Percentiles rank a stretch among this genome's conserved stretches.
Conservation (phyloP, 2,888 invertebrate genomes). For the Patella ulyssiponensis region DNA sequence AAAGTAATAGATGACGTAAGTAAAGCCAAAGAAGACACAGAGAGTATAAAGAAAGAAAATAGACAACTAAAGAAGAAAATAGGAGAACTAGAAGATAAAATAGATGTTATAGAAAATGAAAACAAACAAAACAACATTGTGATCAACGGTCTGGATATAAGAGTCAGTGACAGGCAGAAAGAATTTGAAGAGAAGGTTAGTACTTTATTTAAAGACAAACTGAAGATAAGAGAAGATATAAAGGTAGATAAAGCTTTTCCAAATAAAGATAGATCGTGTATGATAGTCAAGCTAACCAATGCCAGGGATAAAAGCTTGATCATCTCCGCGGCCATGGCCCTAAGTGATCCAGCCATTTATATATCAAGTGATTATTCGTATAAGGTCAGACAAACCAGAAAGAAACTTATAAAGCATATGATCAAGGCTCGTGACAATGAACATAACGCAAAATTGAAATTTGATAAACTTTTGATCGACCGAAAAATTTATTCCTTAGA, state of each 20-base stretch:
- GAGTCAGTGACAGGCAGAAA: background rate
- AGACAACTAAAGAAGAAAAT: background rate
- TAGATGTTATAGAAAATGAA: background rate
- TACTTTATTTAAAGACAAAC: background rate
- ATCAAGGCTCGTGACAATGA: background rate
- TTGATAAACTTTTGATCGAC: background rate
- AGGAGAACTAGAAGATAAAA: background rate
- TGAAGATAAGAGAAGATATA: background rate
- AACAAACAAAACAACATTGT: background rate
- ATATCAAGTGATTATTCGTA: background rate
- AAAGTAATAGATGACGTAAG: background rate
- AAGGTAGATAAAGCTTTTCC: background rate
- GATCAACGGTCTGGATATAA: background rate
- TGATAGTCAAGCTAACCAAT: background rate
- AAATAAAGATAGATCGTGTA: background rate
- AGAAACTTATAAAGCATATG: background rate
- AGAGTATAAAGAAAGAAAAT: background rate
- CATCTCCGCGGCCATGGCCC: background rate
- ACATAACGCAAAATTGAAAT: background rate
- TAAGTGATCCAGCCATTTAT: background rate
- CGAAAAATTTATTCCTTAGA: background rate
- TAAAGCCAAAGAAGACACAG: background rate
- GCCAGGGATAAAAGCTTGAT: background rate
- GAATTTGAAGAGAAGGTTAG: background rate
- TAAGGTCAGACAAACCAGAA: background rate